Percentiles rank a stretch among this genome's conserved stretches.
Conservation (phyloP, 2,888 invertebrate genomes). For the Amblyteles armatorius region DNA sequence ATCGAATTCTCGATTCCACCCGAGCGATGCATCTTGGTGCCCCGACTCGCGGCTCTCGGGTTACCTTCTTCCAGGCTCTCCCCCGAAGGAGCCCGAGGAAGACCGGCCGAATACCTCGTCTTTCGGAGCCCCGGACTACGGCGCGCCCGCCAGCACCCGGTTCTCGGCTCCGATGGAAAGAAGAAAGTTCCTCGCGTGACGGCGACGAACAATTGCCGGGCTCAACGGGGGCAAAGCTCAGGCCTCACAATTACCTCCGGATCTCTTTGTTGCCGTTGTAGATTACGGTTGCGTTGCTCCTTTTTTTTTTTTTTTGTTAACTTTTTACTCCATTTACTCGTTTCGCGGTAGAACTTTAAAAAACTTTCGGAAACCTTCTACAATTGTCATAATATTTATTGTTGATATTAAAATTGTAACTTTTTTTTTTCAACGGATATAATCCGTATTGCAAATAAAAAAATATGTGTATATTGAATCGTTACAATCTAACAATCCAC, state of each 20-base stretch:
- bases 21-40: slow-evolving; percentile 63
- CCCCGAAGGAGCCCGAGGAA: slow-evolving; percentile 26
- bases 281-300: not conserved
- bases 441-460: not conserved
- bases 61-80: slow-evolving; percentile 53
- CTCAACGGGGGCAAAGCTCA: slow-evolving; percentile 46
- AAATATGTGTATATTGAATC: too few species aligned
- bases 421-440: too few species aligned
- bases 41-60: slow-evolving; percentile 61
- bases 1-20: slow-evolving; percentile 68
- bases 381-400: too few species aligned
- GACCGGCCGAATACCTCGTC: slow-evolving; percentile 60
- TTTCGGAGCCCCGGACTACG: slow-evolving; percentile 43
- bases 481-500: not conserved
- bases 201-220: slow-evolving; percentile 51
- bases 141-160: slow-evolving; percentile 24
- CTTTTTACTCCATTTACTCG: slow-evolving; percentile 3
- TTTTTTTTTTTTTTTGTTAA: not conserved
- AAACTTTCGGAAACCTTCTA: not conserved
- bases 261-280: not conserved
- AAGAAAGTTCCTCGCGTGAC: slow-evolving; percentile 56
- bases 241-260: slow-evolving; percentile 50
- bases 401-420: too few species aligned
- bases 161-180: slow-evolving; percentile 23
- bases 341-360: slow-evolving; percentile 1